phyloP scores from a whole-genome alignment of 2,797 vertebrate species.

The Hyperoplus lanceolatus region DNA sequence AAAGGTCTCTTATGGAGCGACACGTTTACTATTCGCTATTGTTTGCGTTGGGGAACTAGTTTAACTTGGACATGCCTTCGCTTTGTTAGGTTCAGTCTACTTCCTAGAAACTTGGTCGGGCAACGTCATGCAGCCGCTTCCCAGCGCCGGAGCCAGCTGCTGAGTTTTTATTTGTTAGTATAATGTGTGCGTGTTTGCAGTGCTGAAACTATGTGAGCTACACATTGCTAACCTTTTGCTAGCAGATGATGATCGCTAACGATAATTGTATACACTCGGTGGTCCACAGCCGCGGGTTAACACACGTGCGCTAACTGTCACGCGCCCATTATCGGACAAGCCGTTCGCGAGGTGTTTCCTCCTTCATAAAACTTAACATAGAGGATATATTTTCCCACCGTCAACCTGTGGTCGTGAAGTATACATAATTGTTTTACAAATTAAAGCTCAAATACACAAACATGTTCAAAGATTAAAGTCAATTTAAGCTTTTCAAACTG shows the following conservation, averaged over 20 bases:
- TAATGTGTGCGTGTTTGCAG: neutral
- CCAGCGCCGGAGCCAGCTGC: neutral
- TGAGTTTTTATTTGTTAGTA: neutral
- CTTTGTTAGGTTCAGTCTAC: conserved; percentile 67
- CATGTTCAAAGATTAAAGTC: neutral
- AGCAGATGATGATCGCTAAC: conserved; percentile 47
- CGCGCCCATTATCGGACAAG: conserved; percentile 71
- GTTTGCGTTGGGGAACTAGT: conserved; percentile 78
- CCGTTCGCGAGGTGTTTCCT: no score
- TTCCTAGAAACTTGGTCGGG: conserved; percentile 60
- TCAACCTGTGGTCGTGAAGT: fast-evolving
- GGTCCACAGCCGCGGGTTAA: conserved; percentile 42
- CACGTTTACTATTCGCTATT: conserved; percentile 63
- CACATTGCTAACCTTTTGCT: conserved; percentile 45
- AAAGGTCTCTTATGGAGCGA: conserved; percentile 9
- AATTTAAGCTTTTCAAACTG: neutral
- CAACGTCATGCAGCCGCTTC: neutral
- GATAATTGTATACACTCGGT: conserved; percentile 34
- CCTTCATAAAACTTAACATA: neutral
- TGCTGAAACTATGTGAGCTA: neutral
- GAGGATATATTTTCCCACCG: fast-evolving
- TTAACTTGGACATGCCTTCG: conserved; percentile 76
- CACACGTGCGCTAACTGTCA: conserved; percentile 72
- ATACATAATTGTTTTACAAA: fast-evolving
- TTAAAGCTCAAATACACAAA: no score